Conservation (phyloP, 2,797 vertebrate species). For the Parauchenoglanis ngamensis region DNA sequence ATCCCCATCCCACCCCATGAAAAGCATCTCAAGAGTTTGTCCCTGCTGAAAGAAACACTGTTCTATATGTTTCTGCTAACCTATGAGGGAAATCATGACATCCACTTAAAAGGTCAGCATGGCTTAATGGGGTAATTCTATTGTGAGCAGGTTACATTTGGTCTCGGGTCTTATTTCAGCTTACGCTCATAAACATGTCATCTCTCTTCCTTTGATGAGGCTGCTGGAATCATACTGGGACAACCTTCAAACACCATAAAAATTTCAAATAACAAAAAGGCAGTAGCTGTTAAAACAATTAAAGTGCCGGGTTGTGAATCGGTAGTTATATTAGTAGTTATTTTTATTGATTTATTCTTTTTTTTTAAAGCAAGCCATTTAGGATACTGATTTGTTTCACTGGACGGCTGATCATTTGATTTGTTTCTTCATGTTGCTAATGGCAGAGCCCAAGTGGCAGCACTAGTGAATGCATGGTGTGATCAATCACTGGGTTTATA, state of each 20-base stretch:
- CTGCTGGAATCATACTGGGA: slow-evolving; percentile 5
- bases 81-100: slow-evolving; percentile 38
- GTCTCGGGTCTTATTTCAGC: slow-evolving; percentile 44
- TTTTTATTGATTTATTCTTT: not conserved
- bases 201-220: slow-evolving; percentile 31
- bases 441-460: slow-evolving; percentile 25
- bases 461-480: slow-evolving; percentile 19
- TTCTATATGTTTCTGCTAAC: slow-evolving; percentile 18
- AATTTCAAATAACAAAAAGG: not conserved
- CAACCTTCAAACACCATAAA: slow-evolving; percentile 12
- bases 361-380: not conserved
- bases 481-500: slow-evolving; percentile 50
- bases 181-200: slow-evolving; percentile 49
- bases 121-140: slow-evolving; percentile 45
- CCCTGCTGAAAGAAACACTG: slow-evolving; percentile 8
- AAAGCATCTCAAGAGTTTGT: slow-evolving; percentile 21
- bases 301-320: not conserved
- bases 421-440: slow-evolving; percentile 25
- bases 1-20: not conserved
- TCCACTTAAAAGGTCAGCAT: slow-evolving; percentile 44
- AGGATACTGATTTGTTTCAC: not conserved
- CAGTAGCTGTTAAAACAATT: not conserved
- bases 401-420: slow-evolving; percentile 14
- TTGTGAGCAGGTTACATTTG: slow-evolving; percentile 52
- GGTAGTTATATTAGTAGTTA: too few relatives aligned